Evolutionary conservation across 2,113 vertebrate species (phyloP), one percentile per base, ranked within the genome.

Genomic region (Microcebus griseorufus): DNA sequence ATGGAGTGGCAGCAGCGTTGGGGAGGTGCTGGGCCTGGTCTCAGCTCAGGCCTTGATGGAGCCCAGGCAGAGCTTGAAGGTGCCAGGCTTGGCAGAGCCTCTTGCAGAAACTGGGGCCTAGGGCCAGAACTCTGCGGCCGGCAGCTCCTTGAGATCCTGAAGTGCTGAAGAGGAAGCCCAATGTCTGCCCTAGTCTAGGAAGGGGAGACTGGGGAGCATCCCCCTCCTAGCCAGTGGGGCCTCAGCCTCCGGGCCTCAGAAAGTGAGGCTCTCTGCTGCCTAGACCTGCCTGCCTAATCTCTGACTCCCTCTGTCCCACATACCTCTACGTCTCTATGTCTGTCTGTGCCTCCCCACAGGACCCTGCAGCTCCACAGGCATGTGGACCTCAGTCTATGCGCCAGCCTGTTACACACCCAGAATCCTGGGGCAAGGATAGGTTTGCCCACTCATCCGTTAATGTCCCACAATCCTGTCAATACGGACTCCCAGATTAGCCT

Each of bases 81-180:
- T 94, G 90, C 88, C 80, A 85, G 94, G 64, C 78, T 78, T 88
- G 96, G 84, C 96, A 70, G 62, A 73, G 80, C 75, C 72, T 80
- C 81, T 75, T 20, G 55, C 90, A 82, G 89, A 92, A 96, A 83
- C 37, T 67, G 82, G 42, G 25, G 42, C 16, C 0, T 1, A 93
- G 9, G 79, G 69, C 91, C 88, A 48, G 79, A 78, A 60, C 82
- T 90, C 76, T 2, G 11, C 73, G 2, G 13, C 82, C 72, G 86
- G 75, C 83, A 72, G 87, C 58, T 96, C 84, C 90, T 85, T 29
- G 18, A 93, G 69, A 92, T 84, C 51, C 73, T 58, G 11, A 73
- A 72, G 79, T 51, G 39, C 92, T 45, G 78, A 92, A 69, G 94
- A 91, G 37, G 55, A 75, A 78, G 88, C 88, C 72, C 90, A 23